These are phyloP conservation scores for Saccostrea glomerata DNA, from an alignment of 1,140 invertebrate genomes.

Conservation along the genomic window DNA sequence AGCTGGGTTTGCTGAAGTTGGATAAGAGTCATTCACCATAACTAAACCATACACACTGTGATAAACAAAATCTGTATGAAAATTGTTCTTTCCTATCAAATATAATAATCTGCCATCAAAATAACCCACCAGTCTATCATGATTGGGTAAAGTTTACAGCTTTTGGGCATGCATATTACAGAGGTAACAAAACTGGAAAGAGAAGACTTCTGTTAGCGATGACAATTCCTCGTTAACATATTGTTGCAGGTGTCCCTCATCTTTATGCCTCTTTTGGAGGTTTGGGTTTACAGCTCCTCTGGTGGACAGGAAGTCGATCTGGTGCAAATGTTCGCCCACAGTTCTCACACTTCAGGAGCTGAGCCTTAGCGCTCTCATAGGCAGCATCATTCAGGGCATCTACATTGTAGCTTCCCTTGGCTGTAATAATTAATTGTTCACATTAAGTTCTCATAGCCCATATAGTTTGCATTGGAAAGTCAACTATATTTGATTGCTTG, in stretches of 20 bases:
- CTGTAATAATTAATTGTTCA: slow-evolving; percentile 11
- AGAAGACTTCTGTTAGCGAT: background rate
- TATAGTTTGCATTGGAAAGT: background rate
- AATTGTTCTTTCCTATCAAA: no score
- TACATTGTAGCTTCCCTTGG: slow-evolving; percentile 68
- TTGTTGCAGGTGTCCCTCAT: background rate
- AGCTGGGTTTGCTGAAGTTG: no score
- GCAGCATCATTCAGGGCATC: slow-evolving; percentile 77
- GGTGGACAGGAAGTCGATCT: slow-evolving; percentile 85
- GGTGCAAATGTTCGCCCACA: slow-evolving; percentile 86
- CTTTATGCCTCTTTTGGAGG: slow-evolving; percentile 65
- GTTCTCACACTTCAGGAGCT: slow-evolving; percentile 84
- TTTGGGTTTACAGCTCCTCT: slow-evolving; percentile 82
- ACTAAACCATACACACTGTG: no score
- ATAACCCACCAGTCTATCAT: no score
- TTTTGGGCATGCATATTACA: no score
- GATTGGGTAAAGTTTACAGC: no score
- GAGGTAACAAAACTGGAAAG: background rate
- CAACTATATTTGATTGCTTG: no score
- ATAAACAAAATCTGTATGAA: no score
- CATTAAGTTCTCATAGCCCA: background rate
- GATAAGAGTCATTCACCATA: no score
- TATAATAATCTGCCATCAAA: no score
- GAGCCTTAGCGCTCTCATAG: slow-evolving; percentile 79
- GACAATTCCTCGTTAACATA: background rate